Evolutionary conservation across 2,113 vertebrate species (phyloP).

Genomic region (Cyanocitta stelleri): DNA sequence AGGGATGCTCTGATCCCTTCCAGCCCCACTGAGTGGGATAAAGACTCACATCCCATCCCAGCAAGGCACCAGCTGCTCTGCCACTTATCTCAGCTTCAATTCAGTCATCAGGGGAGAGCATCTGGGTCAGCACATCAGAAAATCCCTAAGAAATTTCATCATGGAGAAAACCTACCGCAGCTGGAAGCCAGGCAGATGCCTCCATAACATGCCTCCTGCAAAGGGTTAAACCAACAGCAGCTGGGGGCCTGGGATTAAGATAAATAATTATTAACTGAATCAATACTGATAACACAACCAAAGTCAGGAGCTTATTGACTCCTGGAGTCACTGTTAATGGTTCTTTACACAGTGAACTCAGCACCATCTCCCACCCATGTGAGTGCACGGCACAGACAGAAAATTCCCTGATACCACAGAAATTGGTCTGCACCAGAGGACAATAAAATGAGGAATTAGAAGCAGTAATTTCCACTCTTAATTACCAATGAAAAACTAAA

Average conservation of each 20-base stretch:
- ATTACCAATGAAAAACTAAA: not conserved
- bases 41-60: too few relatives aligned
- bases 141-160: not conserved
- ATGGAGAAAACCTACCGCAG: not conserved
- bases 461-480: not conserved
- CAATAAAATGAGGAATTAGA: not conserved
- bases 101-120: rapidly evolving
- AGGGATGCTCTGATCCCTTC: not conserved
- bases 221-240: not conserved
- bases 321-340: not conserved
- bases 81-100: rapidly evolving
- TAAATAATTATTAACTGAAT: not conserved
- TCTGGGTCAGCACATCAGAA: not conserved
- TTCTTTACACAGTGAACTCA: not conserved
- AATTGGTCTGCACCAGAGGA: not conserved
- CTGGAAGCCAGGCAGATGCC: rapidly evolving
- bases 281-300: not conserved
- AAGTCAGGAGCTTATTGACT: not conserved
- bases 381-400: rapidly evolving
- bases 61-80: not conserved
- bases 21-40: too few relatives aligned
- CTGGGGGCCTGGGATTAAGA: not conserved
- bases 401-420: not conserved
- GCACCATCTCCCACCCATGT: rapidly evolving
- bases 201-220: rapidly evolving